Evolutionary conservation across 2,113 vertebrate genomes (phyloP), one percentile per base, ranked within the genome.

Genomic region (Calypte anna): DNA sequence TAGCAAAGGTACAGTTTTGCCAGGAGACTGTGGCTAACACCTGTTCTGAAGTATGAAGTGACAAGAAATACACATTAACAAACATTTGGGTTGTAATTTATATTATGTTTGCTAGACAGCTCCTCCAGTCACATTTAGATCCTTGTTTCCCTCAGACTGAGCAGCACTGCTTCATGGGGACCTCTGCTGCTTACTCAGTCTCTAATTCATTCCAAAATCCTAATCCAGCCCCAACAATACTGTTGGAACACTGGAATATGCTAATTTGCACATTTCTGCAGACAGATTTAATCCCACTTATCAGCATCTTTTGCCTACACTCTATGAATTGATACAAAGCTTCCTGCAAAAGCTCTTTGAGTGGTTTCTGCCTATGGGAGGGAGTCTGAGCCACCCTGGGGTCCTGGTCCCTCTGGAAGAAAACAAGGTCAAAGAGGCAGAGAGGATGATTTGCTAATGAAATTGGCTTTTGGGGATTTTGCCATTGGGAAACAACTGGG

Each of bases 1-100:
- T 89, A 95, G 74, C 62, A 66, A 82, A 91, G 87, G 66, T 30
- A 82, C 20, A 73, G 40, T 90, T 96, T 95, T 92, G 94, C 93
- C 90, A 91, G 59, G 69, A 95, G 46, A 82, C 82, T 77, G 63
- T 40, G 66, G 89, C 75, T 92, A 86, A 78, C 96, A 94, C 93
- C 93, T 94, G 94, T 87, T 91, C 81, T 76, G 58, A 58, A 73
- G 75, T 20, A 8, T 43, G 76, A 91, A 89, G 55, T n/a, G 46
- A 77, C 59, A 94, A 73, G 44, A 59, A 92, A 79, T 62, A 76
- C 6, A 40, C 36, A 84, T 51, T 24, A 92, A 81, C 79, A 88
- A 92, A 83, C 7, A 1, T 67, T 77, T 78, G 27, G 64, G 55
- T 70, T 61, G 44, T 43, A 38, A 72, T 54, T 72, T 8, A 7